These are phyloP conservation scores for Sinosuthora webbiana DNA, from an alignment of 2,113 vertebrate species.

Conservation along the genomic window DNA sequence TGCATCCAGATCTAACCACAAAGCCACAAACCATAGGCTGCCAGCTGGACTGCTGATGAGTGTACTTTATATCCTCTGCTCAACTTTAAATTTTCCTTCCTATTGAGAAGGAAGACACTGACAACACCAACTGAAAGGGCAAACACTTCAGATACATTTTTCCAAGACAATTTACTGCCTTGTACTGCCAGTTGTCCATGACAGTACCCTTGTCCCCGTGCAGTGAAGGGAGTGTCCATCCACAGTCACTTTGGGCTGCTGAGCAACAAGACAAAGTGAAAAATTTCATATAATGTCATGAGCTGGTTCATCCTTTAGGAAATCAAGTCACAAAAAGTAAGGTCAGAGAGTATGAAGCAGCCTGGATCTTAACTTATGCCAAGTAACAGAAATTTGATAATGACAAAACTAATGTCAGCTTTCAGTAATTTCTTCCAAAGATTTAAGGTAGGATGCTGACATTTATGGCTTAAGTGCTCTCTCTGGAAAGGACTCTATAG, in stretches of 20 bases:
- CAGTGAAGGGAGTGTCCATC: neutral
- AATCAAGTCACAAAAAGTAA: neutral
- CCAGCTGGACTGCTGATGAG: neutral
- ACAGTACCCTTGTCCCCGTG: neutral
- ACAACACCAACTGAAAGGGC: neutral
- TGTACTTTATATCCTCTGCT: neutral
- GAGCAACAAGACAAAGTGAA: fast-evolving
- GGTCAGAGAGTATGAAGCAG: neutral
- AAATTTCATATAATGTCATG: neutral
- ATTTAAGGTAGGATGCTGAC: neutral
- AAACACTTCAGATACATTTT: neutral
- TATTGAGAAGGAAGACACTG: neutral
- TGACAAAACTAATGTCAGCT: neutral
- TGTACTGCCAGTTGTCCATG: neutral
- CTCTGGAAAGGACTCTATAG: neutral
- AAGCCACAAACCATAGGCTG: neutral
- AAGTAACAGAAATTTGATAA: neutral
- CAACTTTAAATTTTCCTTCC: neutral
- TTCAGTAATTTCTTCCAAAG: neutral
- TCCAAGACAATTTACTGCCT: neutral
- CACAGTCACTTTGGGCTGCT: neutral
- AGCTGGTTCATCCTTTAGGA: neutral
- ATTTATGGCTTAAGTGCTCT: neutral
- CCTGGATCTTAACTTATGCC: neutral
- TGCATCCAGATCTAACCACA: neutral